phyloP scores from a whole-genome alignment of 2,888 invertebrate species.

The Ptilodon capucinus region DNA sequence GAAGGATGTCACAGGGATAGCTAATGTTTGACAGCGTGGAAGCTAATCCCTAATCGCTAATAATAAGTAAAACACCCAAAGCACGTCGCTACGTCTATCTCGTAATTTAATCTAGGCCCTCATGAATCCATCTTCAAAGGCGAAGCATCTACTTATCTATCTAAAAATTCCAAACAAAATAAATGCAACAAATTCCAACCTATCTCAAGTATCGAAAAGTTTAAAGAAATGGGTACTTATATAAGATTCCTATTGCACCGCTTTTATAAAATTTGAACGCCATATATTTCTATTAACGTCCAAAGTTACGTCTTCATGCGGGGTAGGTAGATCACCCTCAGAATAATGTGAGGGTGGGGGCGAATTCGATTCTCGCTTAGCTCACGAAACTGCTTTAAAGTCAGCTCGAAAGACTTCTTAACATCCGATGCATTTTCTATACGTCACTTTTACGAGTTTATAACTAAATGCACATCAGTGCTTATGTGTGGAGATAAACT shows the following conservation, averaged over 20 bases:
- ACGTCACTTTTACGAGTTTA: conserved; percentile 59
- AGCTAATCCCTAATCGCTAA: no score
- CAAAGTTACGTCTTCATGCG: conserved; percentile 28
- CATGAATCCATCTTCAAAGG: no score
- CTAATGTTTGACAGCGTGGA: no score
- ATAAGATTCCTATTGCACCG: background rate
- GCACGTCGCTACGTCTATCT: no score
- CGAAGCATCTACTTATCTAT: no score
- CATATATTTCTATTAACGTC: conserved; percentile 16
- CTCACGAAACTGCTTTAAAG: conserved; percentile 64
- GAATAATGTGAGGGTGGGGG: conserved; percentile 53
- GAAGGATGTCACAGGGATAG: no score
- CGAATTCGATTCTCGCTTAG: conserved; percentile 57
- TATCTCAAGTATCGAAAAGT: no score
- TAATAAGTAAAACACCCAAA: no score
- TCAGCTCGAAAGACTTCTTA: conserved; percentile 63
- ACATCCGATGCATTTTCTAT: conserved; percentile 66
- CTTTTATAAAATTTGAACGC: background rate
- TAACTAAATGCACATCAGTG: conserved; percentile 46
- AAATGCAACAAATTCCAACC: no score
- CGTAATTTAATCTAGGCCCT: no score
- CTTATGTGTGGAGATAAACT: conserved; percentile 25
- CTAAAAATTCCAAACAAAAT: no score
- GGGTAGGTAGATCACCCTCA: conserved; percentile 24
- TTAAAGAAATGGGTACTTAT: no score